Evolutionary conservation across 2,113 vertebrate species (phyloP), one percentile per base, ranked within the genome.

Genomic region (Callipepla californica): DNA sequence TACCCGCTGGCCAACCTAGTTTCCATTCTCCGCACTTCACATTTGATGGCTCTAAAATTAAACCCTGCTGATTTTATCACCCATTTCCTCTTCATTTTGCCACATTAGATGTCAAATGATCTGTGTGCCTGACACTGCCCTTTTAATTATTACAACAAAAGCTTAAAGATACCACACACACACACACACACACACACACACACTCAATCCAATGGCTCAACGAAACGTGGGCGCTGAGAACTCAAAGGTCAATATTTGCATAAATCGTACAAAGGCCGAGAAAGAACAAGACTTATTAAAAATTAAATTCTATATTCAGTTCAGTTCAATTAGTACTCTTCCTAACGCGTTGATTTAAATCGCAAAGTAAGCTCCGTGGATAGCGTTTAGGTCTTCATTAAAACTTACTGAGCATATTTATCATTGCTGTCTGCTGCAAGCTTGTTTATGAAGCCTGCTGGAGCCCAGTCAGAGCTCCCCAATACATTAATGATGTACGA

Each of bases 241-340:
- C 72, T 92, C 84, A 92, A 97, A 97, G 97, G 97, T 97, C 96
- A 96, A 11, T 66, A 95, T 97, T 86, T 97, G 93, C 94, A 95
- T 95, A 96, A 95, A 89, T 55, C 80, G 89, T 88, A 92, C 86
- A 96, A 96, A 90, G 87, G 92, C 84, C 87, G 95, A 95, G 85
- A 85, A 91, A 88, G 90, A 95, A 76, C 30, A 86, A 65, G 69
- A 93, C 62, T 79, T 92, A 91, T 85, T 93, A 89, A 95, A 97
- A 95, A 79, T 61, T 53, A 55, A 96, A 87, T 93, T 87, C 74
- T 62, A 18, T 32, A 47, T 10, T 42, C 93, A 96, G 87, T 80
- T 70, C 51, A 61, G 55, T n/a, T n/a, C 73, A 92, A 42, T 70
- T 50, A 70, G 68, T 16, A 61, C 13, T 86, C 83, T 59, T 57